Conservation (phyloP, 2,113 vertebrate species). For the Stomatorhinus ivindoensis region DNA sequence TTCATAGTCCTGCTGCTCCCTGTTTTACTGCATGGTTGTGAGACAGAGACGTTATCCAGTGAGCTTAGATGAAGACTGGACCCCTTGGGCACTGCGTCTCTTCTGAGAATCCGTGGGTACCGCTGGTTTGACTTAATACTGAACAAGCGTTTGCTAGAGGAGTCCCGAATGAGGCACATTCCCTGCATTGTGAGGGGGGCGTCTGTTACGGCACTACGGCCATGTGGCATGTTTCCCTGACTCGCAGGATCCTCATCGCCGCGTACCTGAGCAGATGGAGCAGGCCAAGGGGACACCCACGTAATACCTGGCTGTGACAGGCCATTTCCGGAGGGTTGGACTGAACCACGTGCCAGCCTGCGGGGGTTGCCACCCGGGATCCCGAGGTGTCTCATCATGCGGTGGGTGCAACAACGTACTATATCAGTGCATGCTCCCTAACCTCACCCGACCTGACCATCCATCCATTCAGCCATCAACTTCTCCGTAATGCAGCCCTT, state of each 20-base stretch:
- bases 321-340: background rate
- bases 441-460: background rate
- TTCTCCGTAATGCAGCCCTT: background rate
- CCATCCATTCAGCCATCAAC: background rate
- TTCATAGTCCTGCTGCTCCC: background rate
- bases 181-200: background rate
- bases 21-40: background rate
- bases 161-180: background rate
- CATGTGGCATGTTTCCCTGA: background rate
- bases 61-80: background rate
- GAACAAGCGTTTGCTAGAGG: background rate
- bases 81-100: background rate
- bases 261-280: background rate
- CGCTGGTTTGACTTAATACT: background rate
- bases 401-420: background rate
- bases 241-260: background rate
- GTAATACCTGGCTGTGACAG: background rate
- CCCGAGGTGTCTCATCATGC: background rate
- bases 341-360: background rate
- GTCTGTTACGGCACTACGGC: background rate
- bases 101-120: background rate
- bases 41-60: background rate
- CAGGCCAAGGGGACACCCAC: background rate
- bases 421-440: background rate
- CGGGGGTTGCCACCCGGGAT: background rate